Base-by-base conservation (phyloP, 2,888 invertebrate species). In the Torymus auratus region DNA sequence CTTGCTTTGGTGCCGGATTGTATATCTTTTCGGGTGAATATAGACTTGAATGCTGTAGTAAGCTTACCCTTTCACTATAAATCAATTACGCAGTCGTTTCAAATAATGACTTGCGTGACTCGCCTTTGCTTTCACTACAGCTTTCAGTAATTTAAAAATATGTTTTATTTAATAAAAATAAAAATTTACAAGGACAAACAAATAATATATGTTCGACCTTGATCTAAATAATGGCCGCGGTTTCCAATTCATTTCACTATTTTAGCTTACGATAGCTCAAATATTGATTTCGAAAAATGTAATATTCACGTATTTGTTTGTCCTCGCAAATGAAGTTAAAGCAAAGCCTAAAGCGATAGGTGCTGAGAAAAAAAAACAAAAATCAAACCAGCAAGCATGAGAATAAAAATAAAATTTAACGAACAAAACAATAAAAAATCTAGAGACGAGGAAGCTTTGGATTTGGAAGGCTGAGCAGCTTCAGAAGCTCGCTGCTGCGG, bases 401-500 rank as follows among this genome's bases (percentile, higher is more conserved):
- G 20, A 55, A 55, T 12, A 50, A 55, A 65, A 74, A 13, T 23
- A 55, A 28, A 15, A 12, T 64, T 28, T 64, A 50, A 67, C 65
- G 4, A 50, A 62, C 64, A 17, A 61, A 68, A 17, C 55, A 65
- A 68, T 56, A 55, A 70, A 73, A 55, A 70, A 80, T 75, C 41
- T 65, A 85, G 85, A 85, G 81, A 81, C 84, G 81, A 74, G 71
- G 83, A 73, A 83, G 77, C 85, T 80, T 77, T 82, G 72, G 82
- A 81, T 82, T 82, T 76, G 84, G 80, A 68, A 82, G 83, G 67
- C 84, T 84, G 71, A 77, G 13, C 50, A 17, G 58, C 71, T 41
- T 23, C 52, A 73, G 78, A 41, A 55, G 73, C 15, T 68, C 68
- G 15, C 23, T 58, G n/a, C 23, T 41, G n/a, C 60, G 61, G 20